These are phyloP conservation scores for Cantharis flavilabris DNA, from an alignment of 2,888 invertebrate genomes.

Conservation along the genomic window DNA sequence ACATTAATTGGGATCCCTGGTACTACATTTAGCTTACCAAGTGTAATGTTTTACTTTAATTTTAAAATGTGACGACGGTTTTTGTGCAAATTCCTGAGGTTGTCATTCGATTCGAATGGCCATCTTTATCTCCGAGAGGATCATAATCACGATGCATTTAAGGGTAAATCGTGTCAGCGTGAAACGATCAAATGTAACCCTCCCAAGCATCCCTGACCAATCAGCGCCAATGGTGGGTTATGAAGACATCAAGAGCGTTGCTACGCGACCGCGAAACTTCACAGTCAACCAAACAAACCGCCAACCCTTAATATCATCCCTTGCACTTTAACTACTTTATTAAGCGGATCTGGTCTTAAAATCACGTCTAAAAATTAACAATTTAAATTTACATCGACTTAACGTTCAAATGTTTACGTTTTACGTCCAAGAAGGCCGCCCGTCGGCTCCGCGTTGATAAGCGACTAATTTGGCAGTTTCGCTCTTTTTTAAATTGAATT, in stretches of 20 bases:
- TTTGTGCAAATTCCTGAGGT: neutral
- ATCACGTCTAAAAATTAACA: neutral
- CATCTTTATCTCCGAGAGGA: constrained; percentile 11
- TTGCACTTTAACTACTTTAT: constrained; percentile 18
- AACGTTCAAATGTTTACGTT: neutral
- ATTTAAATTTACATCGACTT: neutral
- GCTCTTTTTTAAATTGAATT: neutral
- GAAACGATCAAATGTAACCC: constrained; percentile 49
- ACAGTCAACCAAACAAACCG: constrained; percentile 40
- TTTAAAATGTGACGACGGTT: constrained; percentile 1
- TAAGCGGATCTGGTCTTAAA: neutral
- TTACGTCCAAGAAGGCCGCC: neutral
- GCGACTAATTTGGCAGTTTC: neutral
- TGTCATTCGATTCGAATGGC: neutral
- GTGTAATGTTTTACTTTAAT: constrained; percentile 5
- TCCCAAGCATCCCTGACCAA: constrained; percentile 51
- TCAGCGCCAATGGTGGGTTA: constrained; percentile 52
- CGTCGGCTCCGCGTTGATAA: neutral
- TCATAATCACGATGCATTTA: constrained; percentile 34
- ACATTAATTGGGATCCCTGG: constrained; percentile 21
- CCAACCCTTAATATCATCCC: constrained; percentile 35
- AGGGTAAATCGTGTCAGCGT: constrained; percentile 49
- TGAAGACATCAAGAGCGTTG: constrained; percentile 52
- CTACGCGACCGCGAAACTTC: constrained; percentile 54
- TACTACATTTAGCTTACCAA: constrained; percentile 10